Evolutionary conservation across 2,888 invertebrate genomes (phyloP).

Genomic region (Chrysolina oricalcia): DNA sequence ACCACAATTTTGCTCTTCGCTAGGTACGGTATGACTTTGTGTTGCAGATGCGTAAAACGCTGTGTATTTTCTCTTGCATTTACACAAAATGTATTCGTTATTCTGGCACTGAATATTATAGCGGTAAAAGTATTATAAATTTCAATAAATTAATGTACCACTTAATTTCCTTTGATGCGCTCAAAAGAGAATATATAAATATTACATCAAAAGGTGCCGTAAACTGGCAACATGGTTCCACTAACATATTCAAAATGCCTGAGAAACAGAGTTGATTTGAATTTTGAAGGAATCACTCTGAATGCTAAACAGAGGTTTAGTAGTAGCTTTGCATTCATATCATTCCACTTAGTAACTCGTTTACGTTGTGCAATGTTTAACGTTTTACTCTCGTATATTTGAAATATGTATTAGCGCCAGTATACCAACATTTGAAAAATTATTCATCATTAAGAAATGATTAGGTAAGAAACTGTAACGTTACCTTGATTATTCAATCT

Average conservation of each 20-base stretch:
- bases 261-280: constrained; percentile 23
- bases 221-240: constrained; percentile 10
- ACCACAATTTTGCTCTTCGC: no score
- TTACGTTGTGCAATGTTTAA: constrained; percentile 18
- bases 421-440: not conserved
- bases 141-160: no score
- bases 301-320: constrained; percentile 21
- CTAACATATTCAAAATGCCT: constrained; percentile 5
- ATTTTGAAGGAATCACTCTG: constrained; percentile 24
- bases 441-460: not conserved
- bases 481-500: not conserved
- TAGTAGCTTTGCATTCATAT: constrained; percentile 1
- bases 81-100: no score
- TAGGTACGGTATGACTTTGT: no score
- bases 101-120: no score
- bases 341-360: not conserved
- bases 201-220: not conserved
- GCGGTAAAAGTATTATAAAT: no score
- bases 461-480: not conserved
- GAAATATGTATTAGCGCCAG: constrained; percentile 16
- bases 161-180: no score
- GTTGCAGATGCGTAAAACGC: no score
- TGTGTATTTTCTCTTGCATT: no score
- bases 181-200: not conserved
- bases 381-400: constrained; percentile 11